Conservation (phyloP, 1,140 invertebrate genomes). For the Nasonia giraulti region DNA sequence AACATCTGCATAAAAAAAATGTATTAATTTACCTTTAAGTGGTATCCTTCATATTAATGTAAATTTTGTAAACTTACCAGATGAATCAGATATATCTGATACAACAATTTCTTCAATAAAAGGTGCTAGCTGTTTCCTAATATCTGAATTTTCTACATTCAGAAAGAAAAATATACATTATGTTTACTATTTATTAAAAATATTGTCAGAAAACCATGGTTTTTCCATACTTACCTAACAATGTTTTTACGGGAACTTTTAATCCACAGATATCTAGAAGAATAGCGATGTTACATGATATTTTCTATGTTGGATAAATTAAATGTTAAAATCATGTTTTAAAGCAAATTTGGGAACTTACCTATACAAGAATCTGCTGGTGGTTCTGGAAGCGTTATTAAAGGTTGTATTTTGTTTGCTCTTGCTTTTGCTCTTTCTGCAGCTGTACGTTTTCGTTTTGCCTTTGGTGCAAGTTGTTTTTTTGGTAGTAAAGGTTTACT, state of each 20-base stretch:
- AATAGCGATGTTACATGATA: background rate
- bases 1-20: background rate
- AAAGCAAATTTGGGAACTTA: background rate
- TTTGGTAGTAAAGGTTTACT: background rate
- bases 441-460: background rate
- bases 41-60: background rate
- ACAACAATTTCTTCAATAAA: slow-evolving; percentile 27
- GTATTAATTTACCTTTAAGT: background rate
- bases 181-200: background rate
- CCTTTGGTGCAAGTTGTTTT: background rate
- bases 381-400: no score
- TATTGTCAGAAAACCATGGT: background rate
- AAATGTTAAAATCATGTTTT: background rate
- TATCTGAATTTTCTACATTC: slow-evolving; percentile 1
- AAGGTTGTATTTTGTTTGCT: no score
- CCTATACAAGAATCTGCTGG: no score
- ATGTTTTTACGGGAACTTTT: background rate
- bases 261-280: background rate
- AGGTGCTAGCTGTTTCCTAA: slow-evolving; percentile 16
- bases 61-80: background rate
- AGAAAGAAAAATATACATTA: background rate
- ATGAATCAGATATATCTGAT: background rate
- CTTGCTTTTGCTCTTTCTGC: background rate
- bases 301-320: no score
- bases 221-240: background rate